phyloP scores from a whole-genome alignment of 1,140 invertebrate genomes.

The Drosophila nebulosa region DNA sequence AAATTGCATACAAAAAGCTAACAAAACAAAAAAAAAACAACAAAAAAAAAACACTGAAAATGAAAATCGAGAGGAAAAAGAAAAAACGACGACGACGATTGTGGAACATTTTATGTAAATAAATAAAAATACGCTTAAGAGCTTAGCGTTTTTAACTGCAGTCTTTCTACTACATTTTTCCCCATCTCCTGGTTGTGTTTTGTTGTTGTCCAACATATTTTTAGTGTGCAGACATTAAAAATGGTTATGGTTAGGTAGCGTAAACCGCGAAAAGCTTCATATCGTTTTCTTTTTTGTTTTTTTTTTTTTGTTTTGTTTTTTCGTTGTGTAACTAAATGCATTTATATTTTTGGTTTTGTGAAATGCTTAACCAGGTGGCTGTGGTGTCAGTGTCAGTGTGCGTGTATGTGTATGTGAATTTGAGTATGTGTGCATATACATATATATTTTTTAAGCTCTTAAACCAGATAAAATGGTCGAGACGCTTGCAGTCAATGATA shows the following conservation, averaged over 20 bases:
- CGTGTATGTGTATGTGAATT: no score
- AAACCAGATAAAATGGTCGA: slow-evolving; percentile 1
- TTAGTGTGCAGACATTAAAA: not conserved
- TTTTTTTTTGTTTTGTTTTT: not conserved
- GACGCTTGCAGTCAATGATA: not conserved
- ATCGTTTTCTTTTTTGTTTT: not conserved
- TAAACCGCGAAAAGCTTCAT: not conserved
- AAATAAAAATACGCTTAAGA: slow-evolving; percentile 70
- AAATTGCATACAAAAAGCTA: slow-evolving; percentile 19
- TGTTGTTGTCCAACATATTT: not conserved
- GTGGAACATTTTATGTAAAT: slow-evolving; percentile 42
- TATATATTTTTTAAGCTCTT: not conserved
- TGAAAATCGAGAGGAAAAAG: no score
- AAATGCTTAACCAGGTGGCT: not conserved
- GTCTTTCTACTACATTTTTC: slow-evolving; percentile 5
- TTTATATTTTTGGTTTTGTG: slow-evolving; percentile 11
- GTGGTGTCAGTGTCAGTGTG: not conserved
- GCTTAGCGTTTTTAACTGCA: slow-evolving; percentile 48
- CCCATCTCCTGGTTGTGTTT: not conserved
- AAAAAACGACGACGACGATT: not conserved
- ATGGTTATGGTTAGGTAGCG: not conserved
- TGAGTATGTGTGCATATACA: not conserved
- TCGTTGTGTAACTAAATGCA: not conserved
- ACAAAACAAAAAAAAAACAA: slow-evolving; percentile 11
- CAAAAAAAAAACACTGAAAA: not conserved